A percentile compares a stretch with the other conserved stretches of the same genome.
Conservation (phyloP, 2,888 invertebrate species). For the Eugnorisma glareosa region DNA sequence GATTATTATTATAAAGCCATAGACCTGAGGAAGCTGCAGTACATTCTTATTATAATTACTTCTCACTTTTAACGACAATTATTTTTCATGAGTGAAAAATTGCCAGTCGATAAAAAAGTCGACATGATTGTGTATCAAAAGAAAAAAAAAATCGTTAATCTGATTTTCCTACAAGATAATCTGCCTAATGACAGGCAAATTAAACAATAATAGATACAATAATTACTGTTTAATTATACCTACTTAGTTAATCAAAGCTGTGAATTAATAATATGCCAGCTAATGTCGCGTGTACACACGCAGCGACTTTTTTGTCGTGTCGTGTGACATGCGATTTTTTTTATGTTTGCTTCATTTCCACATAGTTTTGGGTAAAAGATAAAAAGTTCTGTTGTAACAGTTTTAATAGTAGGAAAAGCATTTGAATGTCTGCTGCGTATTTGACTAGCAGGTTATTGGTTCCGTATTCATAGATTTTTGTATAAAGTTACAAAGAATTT, state of each 20-base stretch:
- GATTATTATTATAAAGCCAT: neutral
- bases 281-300: constrained; percentile 27
- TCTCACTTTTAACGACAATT: neutral
- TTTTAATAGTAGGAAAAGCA: neutral
- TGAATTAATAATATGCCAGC: neutral
- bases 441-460: neutral
- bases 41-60: neutral
- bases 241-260: constrained; percentile 9
- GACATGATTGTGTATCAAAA: neutral
- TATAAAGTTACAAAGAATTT: too few species aligned
- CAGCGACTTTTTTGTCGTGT: constrained; percentile 29
- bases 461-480: neutral
- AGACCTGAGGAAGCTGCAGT: neutral
- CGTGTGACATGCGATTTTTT: constrained; percentile 41
- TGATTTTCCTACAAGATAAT: constrained; percentile 33
- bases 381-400: neutral
- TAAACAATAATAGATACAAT: constrained; percentile 18
- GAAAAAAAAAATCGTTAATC: constrained; percentile 12
- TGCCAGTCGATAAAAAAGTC: neutral
- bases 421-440: neutral
- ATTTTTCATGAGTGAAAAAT: neutral
- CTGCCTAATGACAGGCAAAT: constrained; percentile 28
- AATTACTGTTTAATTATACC: constrained; percentile 40
- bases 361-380: constrained; percentile 13
- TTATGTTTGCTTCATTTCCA: constrained; percentile 22